Percentiles rank a stretch among this genome's conserved stretches.
Conservation (phyloP, 23 tunicate species). For the Styela plicata region DNA sequence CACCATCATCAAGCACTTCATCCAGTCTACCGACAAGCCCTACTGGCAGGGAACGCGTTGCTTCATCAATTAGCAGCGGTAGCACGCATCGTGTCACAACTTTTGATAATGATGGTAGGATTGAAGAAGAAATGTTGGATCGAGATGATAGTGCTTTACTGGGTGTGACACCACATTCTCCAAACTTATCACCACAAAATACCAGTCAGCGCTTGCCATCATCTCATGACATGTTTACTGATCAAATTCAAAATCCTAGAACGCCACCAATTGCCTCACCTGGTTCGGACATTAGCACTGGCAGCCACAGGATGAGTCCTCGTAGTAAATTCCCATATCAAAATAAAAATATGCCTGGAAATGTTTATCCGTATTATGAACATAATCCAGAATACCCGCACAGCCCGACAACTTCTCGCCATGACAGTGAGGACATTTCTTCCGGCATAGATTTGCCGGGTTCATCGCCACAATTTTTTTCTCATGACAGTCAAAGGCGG, state of each 20-base stretch:
- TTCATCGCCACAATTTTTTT: neutral
- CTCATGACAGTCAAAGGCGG: neutral
- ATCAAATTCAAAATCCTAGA: neutral
- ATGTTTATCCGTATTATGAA: constrained; percentile 25
- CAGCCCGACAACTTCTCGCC: constrained; percentile 23
- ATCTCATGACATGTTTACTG: neutral
- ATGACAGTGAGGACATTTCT: neutral
- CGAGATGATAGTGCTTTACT: neutral
- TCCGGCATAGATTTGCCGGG: neutral
- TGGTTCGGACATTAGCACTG: neutral
- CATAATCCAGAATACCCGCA: neutral
- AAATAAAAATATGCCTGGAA: neutral
- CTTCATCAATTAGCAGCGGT: neutral
- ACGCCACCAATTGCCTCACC: constrained; percentile 1
- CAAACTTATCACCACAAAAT: neutral
- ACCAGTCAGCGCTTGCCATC: neutral
- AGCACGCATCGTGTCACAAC: constrained; percentile 19
- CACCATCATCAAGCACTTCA: neutral
- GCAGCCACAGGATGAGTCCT: neutral
- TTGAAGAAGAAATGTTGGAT: constrained; percentile 12
- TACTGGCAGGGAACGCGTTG: neutral
- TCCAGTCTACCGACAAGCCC: neutral
- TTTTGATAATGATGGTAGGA: constrained; percentile 10
- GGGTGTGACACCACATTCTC: neutral
- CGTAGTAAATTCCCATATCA: neutral